Evolutionary conservation across 1,140 invertebrate species (phyloP).

Genomic region (Trigoniulus corallinus): DNA sequence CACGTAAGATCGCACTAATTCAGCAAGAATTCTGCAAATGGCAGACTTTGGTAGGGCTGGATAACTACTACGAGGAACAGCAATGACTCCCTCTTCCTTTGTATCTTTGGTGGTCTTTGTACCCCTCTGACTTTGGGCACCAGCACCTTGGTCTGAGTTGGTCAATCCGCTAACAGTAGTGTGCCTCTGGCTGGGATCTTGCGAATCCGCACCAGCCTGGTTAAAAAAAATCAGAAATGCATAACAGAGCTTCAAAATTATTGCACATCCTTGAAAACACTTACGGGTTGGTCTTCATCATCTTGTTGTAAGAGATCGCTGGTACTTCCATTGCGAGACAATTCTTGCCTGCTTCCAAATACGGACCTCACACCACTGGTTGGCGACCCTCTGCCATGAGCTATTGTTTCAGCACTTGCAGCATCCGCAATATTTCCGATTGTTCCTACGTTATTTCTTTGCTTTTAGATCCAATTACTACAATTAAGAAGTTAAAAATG

Average conservation of each 20-base stretch:
- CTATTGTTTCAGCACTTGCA: slow-evolving; percentile 6
- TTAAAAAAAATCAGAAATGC: too few species aligned
- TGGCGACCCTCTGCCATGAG: background rate
- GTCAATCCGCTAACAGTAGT: too few species aligned
- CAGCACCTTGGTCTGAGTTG: too few species aligned
- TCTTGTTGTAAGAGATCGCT: slow-evolving; percentile 17
- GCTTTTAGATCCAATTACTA: background rate
- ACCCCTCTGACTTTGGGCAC: too few species aligned
- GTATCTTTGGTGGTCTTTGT: slow-evolving; percentile 1
- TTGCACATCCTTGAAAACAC: too few species aligned
- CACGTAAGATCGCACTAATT: slow-evolving; percentile 63
- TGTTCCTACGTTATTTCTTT: too few species aligned
- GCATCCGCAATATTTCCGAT: background rate
- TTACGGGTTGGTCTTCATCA: too few species aligned
- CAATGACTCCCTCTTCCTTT: slow-evolving; percentile 26
- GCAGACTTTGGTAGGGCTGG: slow-evolving; percentile 55
- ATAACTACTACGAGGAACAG: slow-evolving; percentile 25
- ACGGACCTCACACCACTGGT: slow-evolving; percentile 3
- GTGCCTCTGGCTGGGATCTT: too few species aligned
- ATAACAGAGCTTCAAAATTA: too few species aligned
- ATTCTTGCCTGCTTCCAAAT: slow-evolving; percentile 5
- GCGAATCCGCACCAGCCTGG: too few species aligned
- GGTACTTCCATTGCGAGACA: slow-evolving; percentile 11
- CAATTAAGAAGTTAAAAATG: background rate
- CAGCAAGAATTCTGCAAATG: slow-evolving; percentile 60